Evolutionary conservation across 1,140 invertebrate genomes (phyloP).

Genomic region (Calycopis cecrops): DNA sequence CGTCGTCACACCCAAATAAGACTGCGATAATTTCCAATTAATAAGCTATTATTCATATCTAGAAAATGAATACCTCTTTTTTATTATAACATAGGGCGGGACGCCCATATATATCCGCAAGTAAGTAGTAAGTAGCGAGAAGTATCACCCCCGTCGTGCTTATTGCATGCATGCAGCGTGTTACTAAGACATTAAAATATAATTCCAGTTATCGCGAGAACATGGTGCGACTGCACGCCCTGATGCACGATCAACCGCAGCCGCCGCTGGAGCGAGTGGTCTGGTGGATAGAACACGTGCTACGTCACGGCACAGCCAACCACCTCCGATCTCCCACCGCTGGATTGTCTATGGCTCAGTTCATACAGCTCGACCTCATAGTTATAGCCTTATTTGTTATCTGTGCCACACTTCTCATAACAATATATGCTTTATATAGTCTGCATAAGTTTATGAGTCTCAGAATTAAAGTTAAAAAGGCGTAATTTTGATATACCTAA

Average conservation of each 20-base stretch:
- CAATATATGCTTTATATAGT: not conserved
- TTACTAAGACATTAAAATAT: not conserved
- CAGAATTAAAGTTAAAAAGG: too few species aligned
- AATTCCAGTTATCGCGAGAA: slow-evolving; percentile 23
- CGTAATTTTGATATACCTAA: too few species aligned
- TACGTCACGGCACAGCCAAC: slow-evolving; percentile 15
- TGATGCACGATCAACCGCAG: slow-evolving; percentile 22
- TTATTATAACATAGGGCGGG: too few species aligned
- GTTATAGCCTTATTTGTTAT: not conserved
- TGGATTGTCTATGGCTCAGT: not conserved
- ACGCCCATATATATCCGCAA: too few species aligned
- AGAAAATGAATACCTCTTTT: too few species aligned
- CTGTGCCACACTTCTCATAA: not conserved
- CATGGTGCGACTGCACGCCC: slow-evolving; percentile 14
- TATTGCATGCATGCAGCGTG: too few species aligned
- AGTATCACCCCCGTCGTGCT: too few species aligned
- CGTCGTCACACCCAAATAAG: too few species aligned
- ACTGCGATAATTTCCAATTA: too few species aligned
- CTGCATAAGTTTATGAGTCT: too few species aligned
- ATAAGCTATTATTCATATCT: too few species aligned
- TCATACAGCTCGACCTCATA: not conserved
- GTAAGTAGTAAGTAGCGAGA: too few species aligned
- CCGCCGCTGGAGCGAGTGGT: slow-evolving; percentile 18
- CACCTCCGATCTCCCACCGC: not conserved
- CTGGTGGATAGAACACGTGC: slow-evolving; percentile 25